Evolutionary conservation across 2,797 vertebrate genomes (phyloP), one percentile per base, ranked within the genome.

Genomic region (Pipistrellus pygmaeus): DNA sequence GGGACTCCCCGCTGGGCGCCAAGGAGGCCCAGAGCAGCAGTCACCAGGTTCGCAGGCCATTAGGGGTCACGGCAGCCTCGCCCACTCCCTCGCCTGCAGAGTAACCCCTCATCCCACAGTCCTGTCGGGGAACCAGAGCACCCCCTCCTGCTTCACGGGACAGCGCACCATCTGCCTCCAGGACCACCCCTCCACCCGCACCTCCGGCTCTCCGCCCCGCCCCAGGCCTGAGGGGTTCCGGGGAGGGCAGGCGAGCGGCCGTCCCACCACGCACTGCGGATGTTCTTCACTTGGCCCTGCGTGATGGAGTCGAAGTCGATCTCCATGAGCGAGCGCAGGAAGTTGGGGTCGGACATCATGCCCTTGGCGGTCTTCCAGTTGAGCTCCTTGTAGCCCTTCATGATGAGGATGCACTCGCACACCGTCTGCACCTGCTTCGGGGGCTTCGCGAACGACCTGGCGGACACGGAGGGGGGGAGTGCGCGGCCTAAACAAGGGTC

Each of bases 271-370:
- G 97, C 97, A 99, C 99, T 98, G 98, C 98, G 98, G 93, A 99
- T 98, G 1, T 98, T 99, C 93, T 98, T 99, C 78, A 99, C 99
- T 94, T 99, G 99, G 94, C 96, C 90, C 85, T 98, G 97, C 13
- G 86, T 97, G 95, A 99, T 99, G 10, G 98, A 95, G 93, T 99
- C 99, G 69, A 99, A 99, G 88, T 99, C 99, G 3, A 99, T 99
- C 12, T 99, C 99, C 99, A 99, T 98, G 72, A 99, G 98, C 0
- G 98, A 98, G 9, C 98, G 98, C 96, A 99, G 98, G 98, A 99
- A 99, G 96, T 99, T 99, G 1, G 99, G 98, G 97, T 99, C 99
- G 0, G 99, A 99, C 99, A 99, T 99, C 99, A 99, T 99, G 35
- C 98, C 99, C 90, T 99, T 99, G 96, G 99, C 99, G 0, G 98